These are phyloP conservation scores for Doris montereyensis DNA, from an alignment of 2,888 invertebrate genomes.

Conservation along the genomic window DNA sequence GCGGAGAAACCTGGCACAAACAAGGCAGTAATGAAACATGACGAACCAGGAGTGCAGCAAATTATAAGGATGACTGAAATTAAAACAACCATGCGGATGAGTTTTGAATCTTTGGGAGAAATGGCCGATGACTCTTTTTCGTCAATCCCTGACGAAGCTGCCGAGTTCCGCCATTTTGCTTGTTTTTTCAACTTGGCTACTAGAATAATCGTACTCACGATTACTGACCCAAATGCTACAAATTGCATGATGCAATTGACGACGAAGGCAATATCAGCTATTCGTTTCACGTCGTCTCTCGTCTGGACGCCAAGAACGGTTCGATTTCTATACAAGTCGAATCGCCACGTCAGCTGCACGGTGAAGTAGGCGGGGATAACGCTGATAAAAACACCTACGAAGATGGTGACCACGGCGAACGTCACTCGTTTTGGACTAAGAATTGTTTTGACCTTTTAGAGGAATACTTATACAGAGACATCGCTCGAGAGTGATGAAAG, in stretches of 20 bases:
- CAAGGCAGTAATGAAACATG: neutral
- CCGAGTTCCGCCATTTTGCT: constrained; percentile 6
- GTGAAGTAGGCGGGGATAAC: neutral
- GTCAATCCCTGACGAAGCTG: neutral
- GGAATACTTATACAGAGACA: constrained; percentile 21
- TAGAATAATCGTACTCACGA: constrained; percentile 2
- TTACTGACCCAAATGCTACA: neutral
- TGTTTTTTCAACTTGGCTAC: constrained; percentile 4
- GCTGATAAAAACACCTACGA: neutral
- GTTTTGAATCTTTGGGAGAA: neutral
- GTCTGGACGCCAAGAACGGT: constrained; percentile 16
- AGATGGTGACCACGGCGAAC: neutral
- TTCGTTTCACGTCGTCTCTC: neutral
- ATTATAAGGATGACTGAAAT: constrained; percentile 15
- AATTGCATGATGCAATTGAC: constrained; percentile 15
- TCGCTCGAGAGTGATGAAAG: constrained; percentile 14
- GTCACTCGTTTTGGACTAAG: neutral
- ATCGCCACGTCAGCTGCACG: constrained; percentile 25
- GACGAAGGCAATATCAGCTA: constrained; percentile 25
- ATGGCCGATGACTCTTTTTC: neutral
- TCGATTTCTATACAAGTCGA: constrained; percentile 25
- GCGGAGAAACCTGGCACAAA: constrained; percentile 8
- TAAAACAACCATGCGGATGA: constrained; percentile 1
- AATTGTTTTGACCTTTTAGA: neutral
- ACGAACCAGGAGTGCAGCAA: constrained; percentile 27